Evolutionary conservation across 2,888 invertebrate genomes (phyloP).

Genomic region (Lithophane socia): DNA sequence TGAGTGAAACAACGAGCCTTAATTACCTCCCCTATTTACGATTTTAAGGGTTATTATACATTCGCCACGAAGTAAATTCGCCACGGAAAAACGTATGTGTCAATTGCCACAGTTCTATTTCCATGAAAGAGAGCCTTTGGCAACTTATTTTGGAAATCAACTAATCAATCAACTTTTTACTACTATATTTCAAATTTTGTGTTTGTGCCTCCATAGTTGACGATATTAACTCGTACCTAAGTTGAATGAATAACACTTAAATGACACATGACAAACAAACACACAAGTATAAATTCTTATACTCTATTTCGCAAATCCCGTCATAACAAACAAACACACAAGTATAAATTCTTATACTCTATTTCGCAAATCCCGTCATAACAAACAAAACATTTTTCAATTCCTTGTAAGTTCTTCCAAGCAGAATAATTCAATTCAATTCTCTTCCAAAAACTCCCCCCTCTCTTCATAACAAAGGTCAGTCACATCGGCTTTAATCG

Average conservation of each 20-base stretch:
- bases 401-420: slow-evolving; percentile 15
- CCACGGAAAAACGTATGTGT: no score
- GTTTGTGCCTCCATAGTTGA: neutral
- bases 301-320: slow-evolving; percentile 30
- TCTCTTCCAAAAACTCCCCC: slow-evolving; percentile 7
- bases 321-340: slow-evolving; percentile 50
- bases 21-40: no score
- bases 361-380: slow-evolving; percentile 32
- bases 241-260: neutral
- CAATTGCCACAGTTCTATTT: no score
- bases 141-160: neutral
- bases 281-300: slow-evolving; percentile 14
- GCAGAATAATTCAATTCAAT: slow-evolving; percentile 42
- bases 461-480: slow-evolving; percentile 39
- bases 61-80: no score
- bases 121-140: no score
- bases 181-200: no score
- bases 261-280: no score
- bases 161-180: no score
- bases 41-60: neutral
- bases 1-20: neutral
- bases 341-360: slow-evolving; percentile 15
- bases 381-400: slow-evolving; percentile 50
- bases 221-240: neutral
- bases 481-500: slow-evolving; percentile 56